Conservation (phyloP, 2,888 invertebrate species). For the Lasioglossum malachurum region DNA sequence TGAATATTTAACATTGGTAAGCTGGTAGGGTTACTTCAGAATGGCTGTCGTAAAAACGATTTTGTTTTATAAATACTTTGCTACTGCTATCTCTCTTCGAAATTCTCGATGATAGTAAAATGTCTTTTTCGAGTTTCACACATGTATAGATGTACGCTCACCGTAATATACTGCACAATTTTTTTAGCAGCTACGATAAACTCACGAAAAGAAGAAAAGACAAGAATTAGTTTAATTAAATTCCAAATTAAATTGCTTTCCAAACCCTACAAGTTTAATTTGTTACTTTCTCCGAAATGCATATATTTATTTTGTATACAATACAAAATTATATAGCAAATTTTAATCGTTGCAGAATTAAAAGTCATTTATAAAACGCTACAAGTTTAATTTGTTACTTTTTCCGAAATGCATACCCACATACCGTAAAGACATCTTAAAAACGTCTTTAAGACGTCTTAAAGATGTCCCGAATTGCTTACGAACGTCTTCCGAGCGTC, state of each 20-base stretch:
- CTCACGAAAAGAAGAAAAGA: not conserved
- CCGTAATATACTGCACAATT: not conserved
- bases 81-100: conserved; percentile 15
- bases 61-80: conserved; percentile 23
- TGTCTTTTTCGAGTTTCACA: conserved; percentile 6
- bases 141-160: not conserved
- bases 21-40: conserved; percentile 8
- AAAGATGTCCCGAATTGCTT: too few relatives aligned
- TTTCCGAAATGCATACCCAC: not conserved
- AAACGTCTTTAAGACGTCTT: too few relatives aligned
- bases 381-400: not conserved
- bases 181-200: not conserved
- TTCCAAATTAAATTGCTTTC: not conserved
- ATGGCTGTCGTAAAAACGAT: conserved; percentile 23
- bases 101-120: not conserved
- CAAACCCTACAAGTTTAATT: not conserved
- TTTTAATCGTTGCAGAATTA: not conserved
- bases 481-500: too few relatives aligned
- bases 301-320: too few relatives aligned
- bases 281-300: not conserved
- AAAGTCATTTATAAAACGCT: not conserved
- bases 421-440: too few relatives aligned
- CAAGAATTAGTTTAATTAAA: not conserved
- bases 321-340: not conserved
- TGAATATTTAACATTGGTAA: conserved; percentile 45